Percentiles rank a stretch among this genome's conserved stretches.
Conservation (phyloP, 2,113 vertebrate species). For the Empidonax traillii region DNA sequence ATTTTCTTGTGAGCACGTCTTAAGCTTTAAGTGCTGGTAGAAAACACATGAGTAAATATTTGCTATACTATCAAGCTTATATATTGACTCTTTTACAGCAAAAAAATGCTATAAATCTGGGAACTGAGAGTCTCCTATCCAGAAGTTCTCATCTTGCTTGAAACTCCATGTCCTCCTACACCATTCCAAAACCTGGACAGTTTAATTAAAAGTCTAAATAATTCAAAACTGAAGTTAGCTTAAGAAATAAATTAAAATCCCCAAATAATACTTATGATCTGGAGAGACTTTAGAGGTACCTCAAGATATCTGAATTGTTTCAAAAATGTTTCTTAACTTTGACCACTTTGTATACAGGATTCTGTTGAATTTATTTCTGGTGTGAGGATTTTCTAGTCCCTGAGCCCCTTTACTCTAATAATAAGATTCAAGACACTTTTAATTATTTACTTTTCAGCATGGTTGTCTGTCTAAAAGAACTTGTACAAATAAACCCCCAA, state of each 20-base stretch:
- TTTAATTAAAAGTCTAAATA: not conserved
- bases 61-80: not conserved
- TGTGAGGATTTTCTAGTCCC: not conserved
- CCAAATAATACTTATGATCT: fast-evolving
- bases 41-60: not conserved
- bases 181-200: not conserved
- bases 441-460: not conserved
- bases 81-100: not conserved
- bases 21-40: not conserved
- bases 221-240: not conserved
- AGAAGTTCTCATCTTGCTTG: not conserved
- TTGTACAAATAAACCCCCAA: fast-evolving
- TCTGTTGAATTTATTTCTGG: not conserved
- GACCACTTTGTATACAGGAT: not conserved
- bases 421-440: not conserved
- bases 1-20: fast-evolving
- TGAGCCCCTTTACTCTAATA: not conserved
- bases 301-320: not conserved
- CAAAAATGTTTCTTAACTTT: not conserved
- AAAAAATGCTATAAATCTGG: not conserved
- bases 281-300: not conserved
- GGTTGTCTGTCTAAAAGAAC: not conserved
- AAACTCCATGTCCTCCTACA: not conserved
- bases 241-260: not conserved
- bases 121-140: not conserved